Evolutionary conservation across 2,888 invertebrate species (phyloP).

Genomic region (Tachina grossa): DNA sequence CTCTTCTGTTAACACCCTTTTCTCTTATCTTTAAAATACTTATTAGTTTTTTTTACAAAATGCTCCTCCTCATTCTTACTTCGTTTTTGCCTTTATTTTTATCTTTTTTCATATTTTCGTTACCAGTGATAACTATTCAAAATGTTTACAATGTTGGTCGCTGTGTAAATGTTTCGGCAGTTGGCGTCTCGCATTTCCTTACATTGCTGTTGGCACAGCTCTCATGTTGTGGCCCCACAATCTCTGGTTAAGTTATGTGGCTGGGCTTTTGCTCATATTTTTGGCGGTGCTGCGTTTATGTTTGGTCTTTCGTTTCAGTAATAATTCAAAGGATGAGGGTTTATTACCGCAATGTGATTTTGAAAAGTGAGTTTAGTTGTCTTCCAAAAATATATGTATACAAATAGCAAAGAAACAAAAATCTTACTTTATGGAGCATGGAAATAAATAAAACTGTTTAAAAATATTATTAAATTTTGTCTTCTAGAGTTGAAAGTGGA

Average conservation of each 20-base stretch:
- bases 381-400: neutral
- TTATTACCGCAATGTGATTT: constrained; percentile 81
- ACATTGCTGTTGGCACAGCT: constrained; percentile 79
- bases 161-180: constrained; percentile 76
- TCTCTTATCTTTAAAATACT: neutral
- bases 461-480: constrained; percentile 33
- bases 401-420: constrained; percentile 22
- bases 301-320: constrained; percentile 77
- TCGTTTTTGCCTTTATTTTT: constrained; percentile 26
- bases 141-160: constrained; percentile 79
- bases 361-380: constrained; percentile 77
- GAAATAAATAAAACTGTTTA: neutral
- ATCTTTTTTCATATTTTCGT: constrained; percentile 63
- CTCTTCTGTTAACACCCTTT: constrained; percentile 19
- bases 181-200: constrained; percentile 80
- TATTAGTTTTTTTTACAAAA: constrained; percentile 27
- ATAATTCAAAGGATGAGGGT: constrained; percentile 79
- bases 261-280: constrained; percentile 83
- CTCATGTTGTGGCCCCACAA: constrained; percentile 82
- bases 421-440: constrained; percentile 40
- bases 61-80: neutral
- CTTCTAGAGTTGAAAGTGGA: constrained; percentile 78
- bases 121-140: constrained; percentile 78
- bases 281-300: constrained; percentile 83
- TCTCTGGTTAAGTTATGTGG: constrained; percentile 84